Base-by-base conservation (phyloP, 2,113 vertebrate species). In the Uria aalge region DNA sequence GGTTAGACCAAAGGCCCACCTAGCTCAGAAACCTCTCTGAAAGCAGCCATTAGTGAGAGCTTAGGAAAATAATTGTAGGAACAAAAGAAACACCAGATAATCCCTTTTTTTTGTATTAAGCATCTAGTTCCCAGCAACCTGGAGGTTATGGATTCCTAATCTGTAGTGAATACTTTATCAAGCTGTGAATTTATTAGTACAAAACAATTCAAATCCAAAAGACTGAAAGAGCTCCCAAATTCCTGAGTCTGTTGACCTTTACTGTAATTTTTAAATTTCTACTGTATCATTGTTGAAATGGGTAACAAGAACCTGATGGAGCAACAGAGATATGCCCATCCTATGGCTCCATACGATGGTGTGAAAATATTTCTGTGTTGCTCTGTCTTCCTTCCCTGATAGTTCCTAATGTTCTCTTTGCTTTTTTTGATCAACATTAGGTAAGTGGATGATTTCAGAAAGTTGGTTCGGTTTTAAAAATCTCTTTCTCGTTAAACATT, bases 311-410 rank as follows among this genome's bases (percentile, higher is more conserved):
- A 38, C 30, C 23, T 24, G 29, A 53, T 4, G 43, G 30, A 36
- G 14, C n/a, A 55, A 26, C 8, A 43, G 62, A 19, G 19, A 57
- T 2, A 40, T 10, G 32, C 38, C 59, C 30, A 47, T 6, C 15
- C 24, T 3, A 36, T 5, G 6, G 41, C 36, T 45, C 3, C 3
- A 11, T 1, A 48, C 2, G 0, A 20, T 9, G 8, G 24, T 29
- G 21, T 38, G 27, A 50, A 48, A 45, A 26, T 6, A 17, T 7
- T 38, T 16, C 23, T 59, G 11, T 30, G 10, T 4, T 26, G 34
- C 8, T 52, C 41, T 5, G 12, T 12, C 38, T 53, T 5, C 41
- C 77, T 29, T 50, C 45, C 36, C 43, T 8, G 14, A 24, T 3
- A 22, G 52, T 15, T 67, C 41, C 64, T 32, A 47, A 34, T 3